Evolutionary conservation across 2,113 vertebrate species (phyloP).

Genomic region (Regulus satrapa): DNA sequence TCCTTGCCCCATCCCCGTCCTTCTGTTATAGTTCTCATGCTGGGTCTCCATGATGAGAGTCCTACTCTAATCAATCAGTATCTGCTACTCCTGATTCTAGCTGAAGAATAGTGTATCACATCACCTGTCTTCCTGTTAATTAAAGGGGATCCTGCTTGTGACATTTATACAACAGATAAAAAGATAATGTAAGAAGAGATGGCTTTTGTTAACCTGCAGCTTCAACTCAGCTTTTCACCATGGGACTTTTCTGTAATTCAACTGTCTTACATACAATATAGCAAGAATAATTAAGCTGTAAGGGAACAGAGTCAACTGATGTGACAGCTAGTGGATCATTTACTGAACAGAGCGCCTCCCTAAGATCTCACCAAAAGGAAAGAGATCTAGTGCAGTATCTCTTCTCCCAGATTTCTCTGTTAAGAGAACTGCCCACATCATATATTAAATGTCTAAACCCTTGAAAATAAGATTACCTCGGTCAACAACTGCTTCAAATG

Average conservation of each 20-base stretch:
- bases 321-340: not conserved
- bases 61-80: not conserved
- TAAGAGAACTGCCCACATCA: not conserved
- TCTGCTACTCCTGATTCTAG: not conserved
- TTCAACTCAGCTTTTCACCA: not conserved
- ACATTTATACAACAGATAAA: not conserved
- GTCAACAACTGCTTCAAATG: not conserved
- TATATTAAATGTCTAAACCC: not conserved
- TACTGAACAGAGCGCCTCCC: not conserved
- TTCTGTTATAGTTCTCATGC: not conserved
- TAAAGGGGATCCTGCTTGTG: not conserved
- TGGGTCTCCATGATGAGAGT: not conserved
- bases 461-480: not conserved
- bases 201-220: not conserved
- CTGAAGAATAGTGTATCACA: not conserved
- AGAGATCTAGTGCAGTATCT: rapidly evolving
- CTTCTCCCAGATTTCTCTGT: not conserved
- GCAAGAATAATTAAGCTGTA: not conserved
- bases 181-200: not conserved
- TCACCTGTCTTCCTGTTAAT: not conserved
- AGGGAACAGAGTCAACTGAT: not conserved
- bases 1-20: not conserved
- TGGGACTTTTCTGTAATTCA: not conserved
- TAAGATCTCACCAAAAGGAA: not conserved
- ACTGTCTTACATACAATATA: not conserved